Evolutionary conservation across 2,888 invertebrate species (phyloP), one percentile per base, ranked within the genome.

Genomic region (Tortrix viridana): DNA sequence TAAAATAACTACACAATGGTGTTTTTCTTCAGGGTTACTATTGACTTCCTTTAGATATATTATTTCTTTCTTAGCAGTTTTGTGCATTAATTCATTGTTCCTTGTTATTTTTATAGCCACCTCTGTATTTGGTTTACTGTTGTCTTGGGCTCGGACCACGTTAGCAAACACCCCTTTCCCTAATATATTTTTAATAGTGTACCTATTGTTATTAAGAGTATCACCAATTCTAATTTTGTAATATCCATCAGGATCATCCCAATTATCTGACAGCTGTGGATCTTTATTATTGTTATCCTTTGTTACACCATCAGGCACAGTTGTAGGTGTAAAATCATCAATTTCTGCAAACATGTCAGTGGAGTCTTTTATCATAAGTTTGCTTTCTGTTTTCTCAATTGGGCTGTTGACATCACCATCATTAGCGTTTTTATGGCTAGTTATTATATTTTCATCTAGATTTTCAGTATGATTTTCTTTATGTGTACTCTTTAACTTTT

Each of bases 231-330:
- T 94, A 26, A 99, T 97, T 66, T 96, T 93, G 82, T 99, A 99
- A 86, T 99, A 99, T 49, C 99, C 99, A 85, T 99, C 99, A 4
- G 97, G 95, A 92, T 99, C 99, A 85, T 99, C 99, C 98, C 99
- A 99, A 85, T 99, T 99, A 84, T 99, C 99, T 5, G 96, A 97
- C 67, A 97, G 95, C 14, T 97, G 97, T 87, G 97, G 96, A 82
- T 98, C 98, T 64, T 93, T 92, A 66, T 94, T 94, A 67, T 75
- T 78, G 48, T 80, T 77, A 60, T 75, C 76, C 67, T 82, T 81
- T 54, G 70, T 75, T 7, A 78, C 74, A 66, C 73, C 75, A 57
- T 84, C 80, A 3, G 69, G 65, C 38, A 61, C 66, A 67, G 73
- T 94, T 76, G 95, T 95, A 75, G 95, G 94, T 43, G 95, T 94